These are phyloP conservation scores for Pheosia tremula DNA, from an alignment of 2,888 invertebrate genomes.

Conservation along the genomic window DNA sequence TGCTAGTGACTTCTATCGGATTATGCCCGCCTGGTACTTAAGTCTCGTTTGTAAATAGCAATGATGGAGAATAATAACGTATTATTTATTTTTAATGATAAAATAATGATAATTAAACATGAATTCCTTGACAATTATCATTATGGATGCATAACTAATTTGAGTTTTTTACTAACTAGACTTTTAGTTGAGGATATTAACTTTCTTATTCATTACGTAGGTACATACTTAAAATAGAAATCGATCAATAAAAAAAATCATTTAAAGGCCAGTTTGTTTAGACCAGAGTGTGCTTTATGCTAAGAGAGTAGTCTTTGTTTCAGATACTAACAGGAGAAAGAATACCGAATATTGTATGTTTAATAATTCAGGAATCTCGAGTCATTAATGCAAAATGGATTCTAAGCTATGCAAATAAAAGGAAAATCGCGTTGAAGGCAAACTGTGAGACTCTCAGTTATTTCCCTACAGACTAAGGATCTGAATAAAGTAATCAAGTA, in stretches of 20 bases:
- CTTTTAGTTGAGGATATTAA: too few species aligned
- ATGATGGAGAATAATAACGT: conserved; percentile 6
- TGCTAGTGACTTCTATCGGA: conserved; percentile 51
- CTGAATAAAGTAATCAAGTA: background rate
- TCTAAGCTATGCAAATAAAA: background rate
- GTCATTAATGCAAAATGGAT: background rate
- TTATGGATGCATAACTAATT: too few species aligned
- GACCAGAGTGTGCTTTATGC: too few species aligned
- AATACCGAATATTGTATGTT: background rate
- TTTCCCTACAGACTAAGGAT: background rate
- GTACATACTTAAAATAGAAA: too few species aligned
- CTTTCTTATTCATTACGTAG: too few species aligned
- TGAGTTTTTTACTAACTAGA: too few species aligned
- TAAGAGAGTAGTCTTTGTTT: too few species aligned
- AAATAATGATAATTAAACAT: background rate
- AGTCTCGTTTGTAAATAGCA: conserved; percentile 12
- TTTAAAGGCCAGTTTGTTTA: too few species aligned
- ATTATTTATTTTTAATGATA: background rate
- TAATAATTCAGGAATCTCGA: background rate
- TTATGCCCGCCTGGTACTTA: conserved; percentile 58
- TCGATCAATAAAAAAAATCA: too few species aligned
- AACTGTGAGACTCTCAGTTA: background rate
- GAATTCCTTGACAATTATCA: background rate
- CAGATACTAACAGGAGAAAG: too few species aligned
- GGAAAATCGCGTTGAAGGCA: background rate